These are phyloP conservation scores for Phenganax marumi DNA, from an alignment of 92 coral and sea anemone species.

Conservation along the genomic window DNA sequence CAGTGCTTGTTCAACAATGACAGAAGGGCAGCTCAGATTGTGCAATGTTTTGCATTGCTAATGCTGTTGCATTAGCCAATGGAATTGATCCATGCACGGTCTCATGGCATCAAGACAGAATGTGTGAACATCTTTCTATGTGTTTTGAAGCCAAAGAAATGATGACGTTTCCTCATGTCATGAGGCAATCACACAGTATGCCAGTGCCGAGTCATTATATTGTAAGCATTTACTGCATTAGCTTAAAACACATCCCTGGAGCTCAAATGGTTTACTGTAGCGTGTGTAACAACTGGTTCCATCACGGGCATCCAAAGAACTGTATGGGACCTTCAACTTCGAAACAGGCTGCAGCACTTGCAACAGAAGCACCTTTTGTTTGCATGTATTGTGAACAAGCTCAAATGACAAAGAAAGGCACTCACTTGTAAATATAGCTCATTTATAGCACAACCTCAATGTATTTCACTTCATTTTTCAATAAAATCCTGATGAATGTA, in stretches of 20 bases:
- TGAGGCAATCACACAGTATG: neutral
- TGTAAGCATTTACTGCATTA: neutral
- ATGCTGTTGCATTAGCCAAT: too few species aligned
- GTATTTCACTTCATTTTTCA: too few species aligned
- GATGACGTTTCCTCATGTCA: neutral
- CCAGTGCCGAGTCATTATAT: neutral
- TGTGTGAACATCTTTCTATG: neutral
- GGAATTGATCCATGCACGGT: too few species aligned
- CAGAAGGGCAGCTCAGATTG: neutral
- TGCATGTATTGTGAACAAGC: too few species aligned
- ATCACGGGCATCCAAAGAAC: neutral
- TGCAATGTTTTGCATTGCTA: too few species aligned
- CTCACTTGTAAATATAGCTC: too few species aligned
- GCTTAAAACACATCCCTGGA: neutral
- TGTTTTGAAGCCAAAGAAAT: conserved; percentile 4
- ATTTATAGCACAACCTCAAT: too few species aligned
- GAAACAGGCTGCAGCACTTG: too few species aligned
- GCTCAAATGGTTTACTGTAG: neutral
- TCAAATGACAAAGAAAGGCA: too few species aligned
- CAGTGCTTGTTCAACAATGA: neutral
- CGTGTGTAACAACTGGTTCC: conserved; percentile 1
- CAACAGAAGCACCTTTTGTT: too few species aligned
- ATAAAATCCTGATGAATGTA: too few species aligned
- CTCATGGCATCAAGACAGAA: neutral
- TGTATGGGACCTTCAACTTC: neutral